phyloP scores from a whole-genome alignment of 2,113 vertebrate species.

The Theropithecus gelada region DNA sequence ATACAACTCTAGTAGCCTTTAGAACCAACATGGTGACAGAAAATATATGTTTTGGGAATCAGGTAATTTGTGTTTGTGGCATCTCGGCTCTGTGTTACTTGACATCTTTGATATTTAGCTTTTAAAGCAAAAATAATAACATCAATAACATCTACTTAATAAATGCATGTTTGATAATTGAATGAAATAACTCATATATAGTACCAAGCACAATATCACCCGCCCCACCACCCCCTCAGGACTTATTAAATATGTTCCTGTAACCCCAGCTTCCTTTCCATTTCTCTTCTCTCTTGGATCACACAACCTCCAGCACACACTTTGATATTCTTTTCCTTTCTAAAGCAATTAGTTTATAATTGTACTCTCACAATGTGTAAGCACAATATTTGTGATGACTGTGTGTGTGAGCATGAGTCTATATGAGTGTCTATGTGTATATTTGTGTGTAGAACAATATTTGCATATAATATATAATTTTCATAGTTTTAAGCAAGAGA shows the following conservation, averaged over 20 bases:
- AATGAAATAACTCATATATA: neutral
- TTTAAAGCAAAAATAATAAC: neutral
- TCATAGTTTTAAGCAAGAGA: neutral
- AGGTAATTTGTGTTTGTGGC: neutral
- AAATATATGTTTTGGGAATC: neutral
- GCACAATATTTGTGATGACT: neutral
- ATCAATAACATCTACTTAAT: neutral
- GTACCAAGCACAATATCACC: neutral
- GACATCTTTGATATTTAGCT: neutral
- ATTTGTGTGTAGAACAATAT: neutral
- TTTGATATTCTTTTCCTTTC: neutral
- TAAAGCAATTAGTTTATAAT: neutral
- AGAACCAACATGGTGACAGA: neutral
- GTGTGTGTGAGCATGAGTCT: neutral
- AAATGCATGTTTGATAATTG: neutral
- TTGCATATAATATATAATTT: neutral
- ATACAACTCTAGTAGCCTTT: neutral
- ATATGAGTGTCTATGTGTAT: neutral
- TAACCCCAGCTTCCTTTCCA: neutral
- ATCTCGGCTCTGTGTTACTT: neutral
- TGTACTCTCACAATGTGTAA: rapidly evolving
- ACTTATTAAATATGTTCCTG: rapidly evolving
- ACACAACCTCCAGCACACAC: neutral
- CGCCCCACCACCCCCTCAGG: too few species aligned
- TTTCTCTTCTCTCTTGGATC: neutral